These are phyloP conservation scores for Chlamydotis undulata DNA, from an alignment of 2,113 vertebrate species.

Conservation along the genomic window DNA sequence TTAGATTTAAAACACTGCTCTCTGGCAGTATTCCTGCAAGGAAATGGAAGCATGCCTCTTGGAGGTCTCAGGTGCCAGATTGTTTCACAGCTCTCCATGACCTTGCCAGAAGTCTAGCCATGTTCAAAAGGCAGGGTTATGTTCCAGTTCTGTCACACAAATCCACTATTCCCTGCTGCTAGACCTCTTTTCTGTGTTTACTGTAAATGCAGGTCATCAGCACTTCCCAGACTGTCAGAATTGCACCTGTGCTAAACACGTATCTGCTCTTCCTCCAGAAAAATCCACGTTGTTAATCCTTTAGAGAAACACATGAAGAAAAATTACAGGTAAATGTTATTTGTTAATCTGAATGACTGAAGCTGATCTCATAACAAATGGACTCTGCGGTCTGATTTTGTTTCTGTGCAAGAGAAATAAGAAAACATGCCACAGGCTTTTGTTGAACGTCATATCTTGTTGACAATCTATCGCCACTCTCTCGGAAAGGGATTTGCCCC, in stretches of 20 bases:
- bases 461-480: not conserved
- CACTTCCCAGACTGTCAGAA: conserved; percentile 17
- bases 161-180: not conserved
- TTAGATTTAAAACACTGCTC: not conserved
- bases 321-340: not conserved
- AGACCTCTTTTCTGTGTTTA: conserved; percentile 58
- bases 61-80: not conserved
- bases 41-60: not conserved
- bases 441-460: not conserved
- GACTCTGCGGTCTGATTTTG: conserved; percentile 27
- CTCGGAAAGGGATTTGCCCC: not conserved
- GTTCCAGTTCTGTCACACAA: conserved; percentile 4
- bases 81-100: not conserved
- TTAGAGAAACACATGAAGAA: not conserved
- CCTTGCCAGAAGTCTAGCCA: not conserved
- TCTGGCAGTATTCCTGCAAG: not conserved
- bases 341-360: conserved; percentile 21
- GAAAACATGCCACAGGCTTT: not conserved
- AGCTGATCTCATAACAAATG: not conserved
- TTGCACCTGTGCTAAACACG: conserved; percentile 14
- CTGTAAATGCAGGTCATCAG: conserved; percentile 61
- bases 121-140: conserved; percentile 45
- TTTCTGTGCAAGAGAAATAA: not conserved
- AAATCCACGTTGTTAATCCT: not conserved
- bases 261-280: not conserved